Percentiles rank a stretch among this genome's conserved stretches.
Conservation (phyloP, 2,113 vertebrate species). For the Loxodonta africana region DNA sequence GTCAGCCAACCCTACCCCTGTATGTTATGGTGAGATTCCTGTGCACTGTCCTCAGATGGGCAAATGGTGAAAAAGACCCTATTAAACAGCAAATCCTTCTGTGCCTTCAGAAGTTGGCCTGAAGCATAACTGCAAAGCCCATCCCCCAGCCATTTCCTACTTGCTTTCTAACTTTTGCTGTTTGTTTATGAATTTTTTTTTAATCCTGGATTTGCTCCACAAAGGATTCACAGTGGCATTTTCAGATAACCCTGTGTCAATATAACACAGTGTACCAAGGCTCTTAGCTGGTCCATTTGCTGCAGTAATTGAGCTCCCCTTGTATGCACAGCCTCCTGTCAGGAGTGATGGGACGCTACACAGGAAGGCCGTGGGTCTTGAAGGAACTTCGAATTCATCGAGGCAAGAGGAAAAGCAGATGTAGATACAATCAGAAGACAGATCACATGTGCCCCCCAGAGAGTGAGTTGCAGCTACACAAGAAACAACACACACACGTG, state of each 20-base stretch:
- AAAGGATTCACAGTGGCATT: not conserved
- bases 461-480: not conserved
- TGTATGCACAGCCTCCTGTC: not conserved
- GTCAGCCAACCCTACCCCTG: accelerated
- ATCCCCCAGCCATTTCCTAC: not conserved
- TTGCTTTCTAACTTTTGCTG: not conserved
- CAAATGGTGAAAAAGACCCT: not conserved
- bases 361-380: not conserved
- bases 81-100: not conserved
- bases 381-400: not conserved
- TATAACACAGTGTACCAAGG: not conserved
- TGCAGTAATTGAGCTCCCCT: accelerated
- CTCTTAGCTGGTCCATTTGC: not conserved
- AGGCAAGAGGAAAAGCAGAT: not conserved
- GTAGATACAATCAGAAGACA: not conserved
- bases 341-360: not conserved
- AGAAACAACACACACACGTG: not conserved
- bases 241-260: not conserved
- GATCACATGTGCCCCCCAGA: not conserved
- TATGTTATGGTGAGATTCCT: not conserved
- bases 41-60: not conserved
- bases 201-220: not conserved
- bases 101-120: not conserved
- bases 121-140: not conserved
- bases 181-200: not conserved